Conservation (phyloP, 2,888 invertebrate species). For the Hirtodrosophila cameraria region DNA sequence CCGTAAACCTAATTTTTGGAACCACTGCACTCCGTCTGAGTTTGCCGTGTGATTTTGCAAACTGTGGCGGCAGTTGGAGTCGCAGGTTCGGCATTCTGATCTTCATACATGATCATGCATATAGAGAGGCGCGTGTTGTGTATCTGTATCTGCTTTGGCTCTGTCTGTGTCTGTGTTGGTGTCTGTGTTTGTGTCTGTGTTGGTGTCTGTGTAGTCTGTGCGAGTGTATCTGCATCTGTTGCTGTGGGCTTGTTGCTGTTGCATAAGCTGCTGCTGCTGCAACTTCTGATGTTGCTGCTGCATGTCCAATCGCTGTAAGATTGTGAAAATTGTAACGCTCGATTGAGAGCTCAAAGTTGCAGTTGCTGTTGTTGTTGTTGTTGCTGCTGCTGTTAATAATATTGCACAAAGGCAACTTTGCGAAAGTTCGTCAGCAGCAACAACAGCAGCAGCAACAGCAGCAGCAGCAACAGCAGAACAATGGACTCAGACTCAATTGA, state of each 20-base stretch:
- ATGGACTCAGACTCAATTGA: slow-evolving; percentile 71
- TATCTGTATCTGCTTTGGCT: slow-evolving; percentile 21
- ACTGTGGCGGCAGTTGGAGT: slow-evolving; percentile 44
- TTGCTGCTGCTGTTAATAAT: slow-evolving; percentile 68
- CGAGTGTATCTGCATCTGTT: slow-evolving; percentile 54
- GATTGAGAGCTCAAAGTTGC: slow-evolving; percentile 77
- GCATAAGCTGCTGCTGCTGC: slow-evolving; percentile 44
- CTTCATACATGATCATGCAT: slow-evolving; percentile 74
- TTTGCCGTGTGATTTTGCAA: slow-evolving; percentile 54
- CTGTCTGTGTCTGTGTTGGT: slow-evolving; percentile 1
- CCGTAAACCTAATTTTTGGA: too few relatives aligned
- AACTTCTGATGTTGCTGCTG: slow-evolving; percentile 51
- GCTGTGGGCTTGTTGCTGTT: slow-evolving; percentile 61
- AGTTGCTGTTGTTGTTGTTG: slow-evolving; percentile 24
- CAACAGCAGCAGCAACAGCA: slow-evolving; percentile 40
- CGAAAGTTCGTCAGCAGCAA: slow-evolving; percentile 74
- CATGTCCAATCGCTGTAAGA: slow-evolving; percentile 77
- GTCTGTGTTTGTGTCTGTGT: too few relatives aligned
- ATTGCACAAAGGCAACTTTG: slow-evolving; percentile 76
- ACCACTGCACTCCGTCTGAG: not conserved
- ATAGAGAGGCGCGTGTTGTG: slow-evolving; percentile 46
- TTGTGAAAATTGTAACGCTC: slow-evolving; percentile 81
- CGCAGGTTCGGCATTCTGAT: slow-evolving; percentile 67
- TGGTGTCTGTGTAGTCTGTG: slow-evolving; percentile 27
- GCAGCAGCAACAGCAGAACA: too few relatives aligned